Evolutionary conservation across 2,797 vertebrate genomes (phyloP).

Genomic region (Huso huso): DNA sequence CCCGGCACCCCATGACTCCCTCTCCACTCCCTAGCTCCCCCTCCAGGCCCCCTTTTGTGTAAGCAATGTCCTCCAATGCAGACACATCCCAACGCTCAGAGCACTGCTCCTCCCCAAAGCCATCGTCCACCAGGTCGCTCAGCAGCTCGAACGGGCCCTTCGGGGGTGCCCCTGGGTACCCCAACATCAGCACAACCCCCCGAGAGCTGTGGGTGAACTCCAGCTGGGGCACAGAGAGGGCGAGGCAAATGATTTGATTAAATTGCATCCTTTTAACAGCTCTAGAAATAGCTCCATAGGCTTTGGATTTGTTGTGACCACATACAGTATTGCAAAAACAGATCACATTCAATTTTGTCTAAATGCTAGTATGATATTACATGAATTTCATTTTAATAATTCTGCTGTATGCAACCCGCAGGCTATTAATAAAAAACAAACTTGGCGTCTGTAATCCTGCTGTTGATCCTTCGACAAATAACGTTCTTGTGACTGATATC

Average conservation of each 20-base stretch:
- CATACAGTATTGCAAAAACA: no score
- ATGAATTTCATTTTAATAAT: no score
- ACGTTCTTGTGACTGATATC: no score
- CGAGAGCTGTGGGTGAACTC: constrained; percentile 15
- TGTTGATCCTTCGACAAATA: no score
- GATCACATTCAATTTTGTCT: no score
- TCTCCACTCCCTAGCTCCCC: constrained; percentile 48
- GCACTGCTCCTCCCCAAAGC: constrained; percentile 53
- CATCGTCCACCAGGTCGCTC: constrained; percentile 62
- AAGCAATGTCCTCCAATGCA: constrained; percentile 59
- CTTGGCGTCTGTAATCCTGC: no score
- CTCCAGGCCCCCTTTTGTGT: constrained; percentile 51
- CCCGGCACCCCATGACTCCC: constrained; percentile 51
- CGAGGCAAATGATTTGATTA: neutral
- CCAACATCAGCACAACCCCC: constrained; percentile 59
- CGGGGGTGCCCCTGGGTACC: constrained; percentile 51
- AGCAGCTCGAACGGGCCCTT: constrained; percentile 62
- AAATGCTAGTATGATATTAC: no score
- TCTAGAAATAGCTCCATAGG: no score
- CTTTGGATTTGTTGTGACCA: no score
- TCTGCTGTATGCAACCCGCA: no score
- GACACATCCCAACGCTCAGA: constrained; percentile 61
- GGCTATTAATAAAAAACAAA: no score
- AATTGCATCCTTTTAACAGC: no score
- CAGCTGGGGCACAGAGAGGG: neutral